Evolutionary conservation across 2,113 vertebrate species (phyloP).

Genomic region (Cottus gobio): DNA sequence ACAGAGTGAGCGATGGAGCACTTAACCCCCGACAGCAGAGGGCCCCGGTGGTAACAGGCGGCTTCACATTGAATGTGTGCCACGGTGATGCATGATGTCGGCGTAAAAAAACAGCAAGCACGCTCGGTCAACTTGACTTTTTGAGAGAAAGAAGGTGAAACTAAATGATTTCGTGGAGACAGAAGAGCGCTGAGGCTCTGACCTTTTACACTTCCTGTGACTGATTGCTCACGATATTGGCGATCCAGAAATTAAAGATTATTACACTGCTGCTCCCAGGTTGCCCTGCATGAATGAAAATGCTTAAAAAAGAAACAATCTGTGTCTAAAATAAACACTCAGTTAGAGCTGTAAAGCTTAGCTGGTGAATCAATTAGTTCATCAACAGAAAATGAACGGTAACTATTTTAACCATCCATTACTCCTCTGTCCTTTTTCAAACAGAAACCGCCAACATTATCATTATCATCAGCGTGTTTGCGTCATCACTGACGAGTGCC

Average conservation of each 20-base stretch:
- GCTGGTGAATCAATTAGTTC: background rate
- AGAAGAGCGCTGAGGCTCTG: background rate
- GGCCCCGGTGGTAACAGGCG: background rate
- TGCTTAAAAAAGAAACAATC: background rate
- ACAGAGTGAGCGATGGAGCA: slow-evolving; percentile 10
- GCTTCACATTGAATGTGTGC: background rate
- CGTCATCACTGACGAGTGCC: background rate
- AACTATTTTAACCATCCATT: background rate
- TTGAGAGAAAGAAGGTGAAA: background rate
- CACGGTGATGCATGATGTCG: slow-evolving; percentile 9
- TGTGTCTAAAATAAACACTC: background rate
- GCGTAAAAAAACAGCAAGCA: background rate
- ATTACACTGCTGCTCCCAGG: background rate
- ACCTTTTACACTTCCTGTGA: background rate
- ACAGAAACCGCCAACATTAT: background rate
- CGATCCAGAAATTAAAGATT: background rate
- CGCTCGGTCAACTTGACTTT: slow-evolving; percentile 6
- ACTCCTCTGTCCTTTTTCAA: background rate
- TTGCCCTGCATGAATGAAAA: background rate
- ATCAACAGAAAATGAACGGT: background rate
- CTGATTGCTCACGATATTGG: background rate
- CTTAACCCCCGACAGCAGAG: slow-evolving; percentile 15
- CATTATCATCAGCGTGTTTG: background rate
- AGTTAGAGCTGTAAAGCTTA: background rate
- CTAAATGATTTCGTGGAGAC: background rate